phyloP scores from a whole-genome alignment of 2,888 invertebrate species.

The Tenthredo mesomela region DNA sequence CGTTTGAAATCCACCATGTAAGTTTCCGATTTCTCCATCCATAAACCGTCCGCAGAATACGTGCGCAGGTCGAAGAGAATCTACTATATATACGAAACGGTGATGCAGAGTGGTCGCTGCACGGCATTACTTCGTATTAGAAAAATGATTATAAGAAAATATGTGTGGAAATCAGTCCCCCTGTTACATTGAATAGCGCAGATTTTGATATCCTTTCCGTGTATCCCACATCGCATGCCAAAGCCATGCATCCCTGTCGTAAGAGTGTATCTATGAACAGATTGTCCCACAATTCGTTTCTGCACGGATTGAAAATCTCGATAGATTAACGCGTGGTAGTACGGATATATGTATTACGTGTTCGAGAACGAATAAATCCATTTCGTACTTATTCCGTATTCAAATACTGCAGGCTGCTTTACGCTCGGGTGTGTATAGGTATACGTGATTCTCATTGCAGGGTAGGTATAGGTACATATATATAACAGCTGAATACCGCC shows the following conservation, averaged over 20 bases:
- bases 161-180: background rate
- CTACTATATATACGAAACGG: background rate
- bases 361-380: slow-evolving; percentile 4
- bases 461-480: background rate
- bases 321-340: slow-evolving; percentile 9
- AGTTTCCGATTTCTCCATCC: slow-evolving; percentile 22
- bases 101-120: background rate
- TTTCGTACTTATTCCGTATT: slow-evolving; percentile 35
- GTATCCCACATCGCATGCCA: background rate
- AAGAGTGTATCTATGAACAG: background rate
- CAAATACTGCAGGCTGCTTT: slow-evolving; percentile 10
- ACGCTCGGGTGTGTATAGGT: slow-evolving; percentile 13
- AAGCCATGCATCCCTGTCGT: background rate
- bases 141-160: slow-evolving; percentile 4
- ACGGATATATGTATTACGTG: slow-evolving; percentile 1
- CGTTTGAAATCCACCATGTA: slow-evolving; percentile 23
- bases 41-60: background rate
- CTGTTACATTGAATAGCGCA: background rate
- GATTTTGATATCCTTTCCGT: background rate
- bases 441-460: slow-evolving; percentile 28
- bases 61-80: slow-evolving; percentile 1
- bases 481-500: background rate
- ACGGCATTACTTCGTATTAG: background rate
- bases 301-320: slow-evolving; percentile 17
- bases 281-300: slow-evolving; percentile 5